Conservation (phyloP, 2,888 invertebrate species). For the Morpho deidamia region DNA sequence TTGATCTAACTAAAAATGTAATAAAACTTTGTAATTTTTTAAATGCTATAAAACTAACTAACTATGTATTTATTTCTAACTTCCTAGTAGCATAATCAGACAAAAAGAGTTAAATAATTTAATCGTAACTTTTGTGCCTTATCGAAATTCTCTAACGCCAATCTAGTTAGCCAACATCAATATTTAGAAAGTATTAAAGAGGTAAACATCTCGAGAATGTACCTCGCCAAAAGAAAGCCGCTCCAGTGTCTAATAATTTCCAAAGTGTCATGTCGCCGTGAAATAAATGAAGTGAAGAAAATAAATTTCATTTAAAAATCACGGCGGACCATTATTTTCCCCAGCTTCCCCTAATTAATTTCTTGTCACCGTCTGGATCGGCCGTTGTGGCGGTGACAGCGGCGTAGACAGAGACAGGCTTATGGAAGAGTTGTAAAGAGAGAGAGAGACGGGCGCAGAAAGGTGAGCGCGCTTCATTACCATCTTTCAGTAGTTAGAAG, state of each 20-base stretch:
- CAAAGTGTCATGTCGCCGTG: slow-evolving; percentile 72
- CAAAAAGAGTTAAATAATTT: too few relatives aligned
- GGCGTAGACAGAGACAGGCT: slow-evolving; percentile 40
- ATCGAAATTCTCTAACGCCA: too few relatives aligned
- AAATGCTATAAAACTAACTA: too few relatives aligned
- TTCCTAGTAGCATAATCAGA: too few relatives aligned
- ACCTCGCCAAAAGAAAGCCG: slow-evolving; percentile 42
- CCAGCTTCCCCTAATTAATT: slow-evolving; percentile 75
- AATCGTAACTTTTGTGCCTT: too few relatives aligned
- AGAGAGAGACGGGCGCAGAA: slow-evolving; percentile 42
- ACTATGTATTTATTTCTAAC: too few relatives aligned
- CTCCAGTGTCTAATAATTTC: slow-evolving; percentile 70
- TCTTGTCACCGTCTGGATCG: slow-evolving; percentile 74
- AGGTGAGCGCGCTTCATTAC: slow-evolving; percentile 71
- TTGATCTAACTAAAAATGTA: too few relatives aligned
- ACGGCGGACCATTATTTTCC: slow-evolving; percentile 74
- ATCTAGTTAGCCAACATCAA: too few relatives aligned
- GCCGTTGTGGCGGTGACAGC: slow-evolving; percentile 69
- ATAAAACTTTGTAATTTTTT: too few relatives aligned
- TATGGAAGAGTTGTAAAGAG: slow-evolving; percentile 20
- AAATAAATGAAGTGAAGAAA: slow-evolving; percentile 76
- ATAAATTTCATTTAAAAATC: slow-evolving; percentile 78
- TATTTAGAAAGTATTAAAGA: slow-evolving; percentile 14
- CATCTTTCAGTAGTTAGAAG: slow-evolving; percentile 72
- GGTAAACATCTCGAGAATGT: slow-evolving; percentile 44